Evolutionary conservation across 2,888 invertebrate genomes (phyloP), one percentile per base, ranked within the genome.

Genomic region (Apantesis nais): DNA sequence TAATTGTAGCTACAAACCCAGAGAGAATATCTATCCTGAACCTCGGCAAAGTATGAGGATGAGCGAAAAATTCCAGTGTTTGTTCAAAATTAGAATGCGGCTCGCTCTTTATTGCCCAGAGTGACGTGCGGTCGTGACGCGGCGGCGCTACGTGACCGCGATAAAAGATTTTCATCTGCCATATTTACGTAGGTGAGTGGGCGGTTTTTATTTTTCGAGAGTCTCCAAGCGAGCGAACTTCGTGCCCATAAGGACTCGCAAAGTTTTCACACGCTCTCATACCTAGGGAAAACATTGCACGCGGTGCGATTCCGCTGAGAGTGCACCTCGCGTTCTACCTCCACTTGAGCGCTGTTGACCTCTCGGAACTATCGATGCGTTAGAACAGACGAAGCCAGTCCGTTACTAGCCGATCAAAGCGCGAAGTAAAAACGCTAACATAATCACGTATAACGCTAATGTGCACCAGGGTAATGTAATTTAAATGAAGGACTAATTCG

Each of bases 131-230:
- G 86, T 94, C 94, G 94, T 95, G 95, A 94, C 93, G 93, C 91
- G 84, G 90, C 92, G 87, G 88, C 85, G 91, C 90, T 94, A 95
- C 95, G 95, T 95, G 95, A 94, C 94, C 92, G 90, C 91, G 95
- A 95, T 95, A 95, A 95, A 94, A 95, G 95, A 95, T 94, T 93
- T 94, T 92, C 94, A 95, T 95, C 95, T 94, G 92, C 93, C 92
- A 93, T 95, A 94, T 95, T 94, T 94, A 94, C 94, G 92, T 90
- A 86, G 92, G 89, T 87, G 92, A 94, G 94, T 94, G 94, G 94
- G 94, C 91, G 94, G 94, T 93, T 94, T 94, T 94, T 93, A 92
- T 93, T 87, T 91, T 93, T 93, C 88, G 88, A 94, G 94, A 90
- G 90, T 90, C 93, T 92, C 88, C 85, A 88, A 85, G 84, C 85